phyloP scores from a whole-genome alignment of 2,888 invertebrate species.

The Timema cristinae region DNA sequence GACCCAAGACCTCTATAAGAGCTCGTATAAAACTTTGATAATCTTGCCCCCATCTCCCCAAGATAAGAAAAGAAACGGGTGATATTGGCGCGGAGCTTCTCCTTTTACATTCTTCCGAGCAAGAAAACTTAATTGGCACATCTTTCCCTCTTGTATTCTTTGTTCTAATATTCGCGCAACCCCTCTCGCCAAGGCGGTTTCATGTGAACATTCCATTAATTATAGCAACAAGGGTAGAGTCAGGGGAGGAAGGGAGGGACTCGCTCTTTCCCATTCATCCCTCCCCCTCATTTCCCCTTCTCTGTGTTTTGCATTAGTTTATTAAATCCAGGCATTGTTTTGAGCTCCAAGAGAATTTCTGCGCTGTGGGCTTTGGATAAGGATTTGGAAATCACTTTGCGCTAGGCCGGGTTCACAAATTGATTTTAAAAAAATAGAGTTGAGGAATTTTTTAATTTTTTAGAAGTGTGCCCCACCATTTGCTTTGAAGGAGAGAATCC shows the following conservation, averaged over 20 bases:
- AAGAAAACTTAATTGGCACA: constrained; percentile 22
- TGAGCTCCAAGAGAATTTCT: constrained; percentile 12
- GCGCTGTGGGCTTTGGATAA: constrained; percentile 14
- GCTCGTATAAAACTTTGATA: too few species aligned
- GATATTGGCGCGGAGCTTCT: too few species aligned
- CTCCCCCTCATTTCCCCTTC: constrained; percentile 19
- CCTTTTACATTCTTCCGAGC: not conserved
- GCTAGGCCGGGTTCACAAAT: constrained; percentile 9
- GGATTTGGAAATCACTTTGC: constrained; percentile 3
- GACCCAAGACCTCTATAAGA: too few species aligned
- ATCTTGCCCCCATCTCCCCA: too few species aligned
- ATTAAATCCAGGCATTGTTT: constrained; percentile 33
- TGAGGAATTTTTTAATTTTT: too few species aligned
- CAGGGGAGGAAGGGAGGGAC: constrained; percentile 6
- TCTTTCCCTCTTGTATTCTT: constrained; percentile 26
- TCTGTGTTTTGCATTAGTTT: constrained; percentile 31
- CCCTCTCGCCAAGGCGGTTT: constrained; percentile 24
- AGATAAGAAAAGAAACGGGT: too few species aligned
- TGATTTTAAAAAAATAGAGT: not conserved
- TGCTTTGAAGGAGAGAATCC: not conserved
- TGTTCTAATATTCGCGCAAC: constrained; percentile 23
- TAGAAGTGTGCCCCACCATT: too few species aligned
- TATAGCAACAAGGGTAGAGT: constrained; percentile 30
- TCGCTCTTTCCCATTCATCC: constrained; percentile 13
- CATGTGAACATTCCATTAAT: constrained; percentile 34